These are phyloP conservation scores for Saxicola maurus DNA, from an alignment of 2,797 vertebrate species.

Conservation along the genomic window DNA sequence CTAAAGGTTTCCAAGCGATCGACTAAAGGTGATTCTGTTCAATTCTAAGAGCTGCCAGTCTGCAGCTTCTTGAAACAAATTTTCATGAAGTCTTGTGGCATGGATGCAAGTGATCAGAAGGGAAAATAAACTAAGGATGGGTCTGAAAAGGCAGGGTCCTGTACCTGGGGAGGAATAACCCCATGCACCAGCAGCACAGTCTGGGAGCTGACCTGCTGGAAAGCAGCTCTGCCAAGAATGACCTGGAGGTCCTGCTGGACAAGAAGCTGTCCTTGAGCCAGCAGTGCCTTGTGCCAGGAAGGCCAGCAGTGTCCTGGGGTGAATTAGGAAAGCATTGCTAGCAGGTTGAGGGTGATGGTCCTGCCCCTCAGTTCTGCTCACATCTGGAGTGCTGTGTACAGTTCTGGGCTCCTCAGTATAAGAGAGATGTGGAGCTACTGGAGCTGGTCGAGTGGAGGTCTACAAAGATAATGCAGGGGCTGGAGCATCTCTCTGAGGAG, in stretches of 20 bases:
- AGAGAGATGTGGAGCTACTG: neutral
- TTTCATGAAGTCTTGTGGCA: neutral
- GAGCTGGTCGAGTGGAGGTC: neutral
- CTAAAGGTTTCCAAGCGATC: neutral
- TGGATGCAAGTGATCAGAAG: neutral
- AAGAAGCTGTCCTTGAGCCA: neutral
- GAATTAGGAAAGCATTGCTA: too few species aligned
- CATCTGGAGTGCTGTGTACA: neutral
- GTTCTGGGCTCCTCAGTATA: neutral
- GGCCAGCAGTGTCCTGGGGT: rapidly evolving
- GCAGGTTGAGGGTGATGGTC: neutral
- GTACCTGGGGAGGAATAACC: too few species aligned
- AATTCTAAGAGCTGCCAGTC: neutral
- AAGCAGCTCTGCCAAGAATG: neutral
- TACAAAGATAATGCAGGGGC: neutral
- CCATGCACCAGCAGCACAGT: too few species aligned
- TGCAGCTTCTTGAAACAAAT: neutral
- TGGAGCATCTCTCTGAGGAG: neutral
- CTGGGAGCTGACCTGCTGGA: neutral
- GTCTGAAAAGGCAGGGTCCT: neutral
- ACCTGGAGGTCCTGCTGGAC: neutral
- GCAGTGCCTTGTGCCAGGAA: neutral
- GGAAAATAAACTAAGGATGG: neutral
- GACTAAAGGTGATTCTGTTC: neutral
- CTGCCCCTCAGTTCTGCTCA: neutral